Evolutionary conservation across 2,797 vertebrate genomes (phyloP), one percentile per base, ranked within the genome.

Genomic region (Ammospiza maritima): DNA sequence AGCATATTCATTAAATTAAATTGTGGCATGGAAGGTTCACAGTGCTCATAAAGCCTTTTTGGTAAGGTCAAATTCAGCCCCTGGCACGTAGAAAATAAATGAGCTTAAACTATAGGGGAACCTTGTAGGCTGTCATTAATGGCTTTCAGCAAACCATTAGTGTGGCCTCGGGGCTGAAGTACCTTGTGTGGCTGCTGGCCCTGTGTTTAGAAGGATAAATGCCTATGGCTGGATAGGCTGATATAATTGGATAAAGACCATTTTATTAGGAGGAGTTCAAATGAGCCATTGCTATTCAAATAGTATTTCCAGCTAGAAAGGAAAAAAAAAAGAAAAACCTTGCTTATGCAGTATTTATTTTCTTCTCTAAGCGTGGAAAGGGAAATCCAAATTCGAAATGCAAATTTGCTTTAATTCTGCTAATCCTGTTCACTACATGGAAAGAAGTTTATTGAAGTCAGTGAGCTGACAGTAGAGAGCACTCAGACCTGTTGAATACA

Each of bases 171-270:
- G 73, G 79, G 45, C 64, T 91, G 81, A 77, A 83, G 85, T 91
- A 78, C 82, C 73, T 92, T 88, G 54, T 95, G 93, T 96, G 92
- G 89, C 62, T 17, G 2, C 79, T 94, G 87, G 66, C 75, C 75
- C 34, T 65, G 5, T 66, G 62, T 85, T 92, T 88, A 82, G 69
- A 67, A 84, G 42, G 54, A 69, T 56, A 82, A 93, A 89, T 89
- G 51, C 71, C 45, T 84, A 74, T 84, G 66, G 70, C 76, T 83
- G 84, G 70, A 53, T 91, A 62, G 92, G 34, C 54, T 92, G 65
- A 81, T 89, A 18, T 81, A 94, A 92, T 75, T 92, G 70, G 70
- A 87, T 96, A 91, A 92, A 91, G 82, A 92, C 81, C 36, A 34
- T 62, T 88, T 91, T 83, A 51, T 73, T 85, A 83, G 54, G 42